These are phyloP conservation scores for Temnothorax rugatulus DNA, from an alignment of 2,888 invertebrate genomes.

Conservation along the genomic window DNA sequence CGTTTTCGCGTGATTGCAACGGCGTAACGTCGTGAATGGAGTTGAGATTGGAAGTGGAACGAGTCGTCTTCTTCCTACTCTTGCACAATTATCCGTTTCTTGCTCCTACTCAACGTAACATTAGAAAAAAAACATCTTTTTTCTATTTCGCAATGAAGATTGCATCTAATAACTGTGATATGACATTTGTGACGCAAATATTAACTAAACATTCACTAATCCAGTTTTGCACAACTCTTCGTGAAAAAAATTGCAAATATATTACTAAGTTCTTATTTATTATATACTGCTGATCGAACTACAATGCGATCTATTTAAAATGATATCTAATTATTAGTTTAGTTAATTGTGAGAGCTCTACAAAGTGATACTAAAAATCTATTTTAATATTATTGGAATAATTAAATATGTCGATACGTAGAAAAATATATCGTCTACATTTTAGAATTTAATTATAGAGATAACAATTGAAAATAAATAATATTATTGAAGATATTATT, in stretches of 20 bases:
- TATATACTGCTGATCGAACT: neutral
- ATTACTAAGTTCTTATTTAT: neutral
- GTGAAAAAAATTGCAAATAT: neutral
- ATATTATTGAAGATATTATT: too few species aligned
- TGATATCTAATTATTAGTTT: neutral
- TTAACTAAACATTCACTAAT: constrained; percentile 1
- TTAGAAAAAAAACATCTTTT: neutral
- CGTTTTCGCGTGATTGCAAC: constrained; percentile 76
- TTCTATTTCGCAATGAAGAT: neutral
- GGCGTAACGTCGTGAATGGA: constrained; percentile 73
- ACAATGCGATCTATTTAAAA: neutral
- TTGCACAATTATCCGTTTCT: constrained; percentile 73
- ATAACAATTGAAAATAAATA: neutral
- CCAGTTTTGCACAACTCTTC: neutral
- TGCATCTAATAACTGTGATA: constrained; percentile 1
- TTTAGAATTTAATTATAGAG: neutral
- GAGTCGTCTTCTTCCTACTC: constrained; percentile 46
- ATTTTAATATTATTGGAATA: neutral
- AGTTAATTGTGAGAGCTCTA: neutral
- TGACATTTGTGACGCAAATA: neutral
- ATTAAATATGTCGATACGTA: neutral
- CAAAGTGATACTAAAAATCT: neutral
- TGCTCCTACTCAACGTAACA: constrained; percentile 23
- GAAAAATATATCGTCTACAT: neutral
- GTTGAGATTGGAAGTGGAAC: constrained; percentile 68